Evolutionary conservation across 2,113 vertebrate species (phyloP).

Genomic region (Ceyx cyanopectus): DNA sequence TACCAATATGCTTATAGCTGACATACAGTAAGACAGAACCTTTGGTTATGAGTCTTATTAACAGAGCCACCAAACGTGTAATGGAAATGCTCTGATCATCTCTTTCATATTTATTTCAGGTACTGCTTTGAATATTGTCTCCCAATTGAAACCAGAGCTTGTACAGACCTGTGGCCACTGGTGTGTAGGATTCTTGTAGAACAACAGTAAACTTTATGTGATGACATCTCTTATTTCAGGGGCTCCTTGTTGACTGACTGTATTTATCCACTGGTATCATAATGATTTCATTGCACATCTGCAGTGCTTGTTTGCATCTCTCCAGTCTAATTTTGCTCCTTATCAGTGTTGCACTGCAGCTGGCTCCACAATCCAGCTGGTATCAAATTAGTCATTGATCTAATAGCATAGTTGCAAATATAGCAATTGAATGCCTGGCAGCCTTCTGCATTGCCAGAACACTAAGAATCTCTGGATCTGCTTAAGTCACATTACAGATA

Average conservation of each 20-base stretch:
- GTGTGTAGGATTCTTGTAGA: too few species aligned
- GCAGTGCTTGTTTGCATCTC: conserved; percentile 52
- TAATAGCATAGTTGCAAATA: conserved; percentile 66
- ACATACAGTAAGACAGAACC: too few species aligned
- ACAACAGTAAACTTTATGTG: not conserved
- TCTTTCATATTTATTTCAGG: too few species aligned
- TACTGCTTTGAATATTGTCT: too few species aligned
- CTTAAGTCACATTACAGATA: conserved; percentile 11
- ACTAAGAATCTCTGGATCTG: not conserved
- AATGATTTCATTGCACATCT: conserved; percentile 58
- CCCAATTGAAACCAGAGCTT: too few species aligned
- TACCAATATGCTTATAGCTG: too few species aligned
- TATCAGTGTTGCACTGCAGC: conserved; percentile 64
- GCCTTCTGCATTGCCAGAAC: conserved; percentile 23
- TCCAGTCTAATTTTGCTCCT: conserved; percentile 65
- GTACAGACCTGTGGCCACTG: too few species aligned
- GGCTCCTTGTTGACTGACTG: conserved; percentile 12
- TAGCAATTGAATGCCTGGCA: conserved; percentile 59
- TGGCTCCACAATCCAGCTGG: conserved; percentile 69
- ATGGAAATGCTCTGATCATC: too few species aligned
- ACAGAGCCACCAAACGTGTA: too few species aligned
- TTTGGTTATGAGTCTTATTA: too few species aligned
- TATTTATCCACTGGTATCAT: conserved; percentile 28
- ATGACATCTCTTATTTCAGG: conserved; percentile 16
- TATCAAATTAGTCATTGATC: conserved; percentile 71